Conservation (phyloP, 1,140 invertebrate species). For the Lucilia cuprina region DNA sequence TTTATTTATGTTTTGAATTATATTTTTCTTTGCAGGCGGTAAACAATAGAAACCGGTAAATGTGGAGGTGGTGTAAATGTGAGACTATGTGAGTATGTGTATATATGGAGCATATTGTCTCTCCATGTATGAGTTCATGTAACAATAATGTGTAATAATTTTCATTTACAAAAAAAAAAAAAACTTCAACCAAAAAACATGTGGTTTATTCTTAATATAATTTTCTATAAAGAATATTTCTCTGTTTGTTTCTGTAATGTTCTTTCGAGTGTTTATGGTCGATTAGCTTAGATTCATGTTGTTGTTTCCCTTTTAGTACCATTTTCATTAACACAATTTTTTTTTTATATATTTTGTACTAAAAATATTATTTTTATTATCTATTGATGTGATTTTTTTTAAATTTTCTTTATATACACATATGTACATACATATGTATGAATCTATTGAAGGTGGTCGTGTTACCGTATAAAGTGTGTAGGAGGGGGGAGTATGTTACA, state of each 20-base stretch:
- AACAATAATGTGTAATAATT: background rate
- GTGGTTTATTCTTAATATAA: background rate
- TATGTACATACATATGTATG: too few relatives aligned
- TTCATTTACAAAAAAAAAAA: background rate
- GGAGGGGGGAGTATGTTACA: background rate
- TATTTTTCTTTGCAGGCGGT: background rate
- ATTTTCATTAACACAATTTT: background rate
- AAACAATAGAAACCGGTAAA: background rate
- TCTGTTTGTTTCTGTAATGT: background rate
- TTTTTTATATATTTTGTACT: background rate
- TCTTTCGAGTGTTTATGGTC: slow-evolving; percentile 56
- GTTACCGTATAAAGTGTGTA: background rate
- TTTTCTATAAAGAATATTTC: background rate
- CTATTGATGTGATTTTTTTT: too few relatives aligned
- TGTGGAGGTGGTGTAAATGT: background rate
- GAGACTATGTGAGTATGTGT: background rate
- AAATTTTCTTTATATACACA: background rate
- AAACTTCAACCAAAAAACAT: background rate
- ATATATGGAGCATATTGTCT: background rate
- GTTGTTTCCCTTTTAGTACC: too few relatives aligned
- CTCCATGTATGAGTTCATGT: background rate
- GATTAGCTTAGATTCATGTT: slow-evolving; percentile 44
- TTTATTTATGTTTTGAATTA: background rate
- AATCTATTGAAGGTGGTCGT: background rate
- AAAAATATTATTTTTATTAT: background rate